Evolutionary conservation across 2,888 invertebrate species (phyloP).

Genomic region (Abrostola tripartita): DNA sequence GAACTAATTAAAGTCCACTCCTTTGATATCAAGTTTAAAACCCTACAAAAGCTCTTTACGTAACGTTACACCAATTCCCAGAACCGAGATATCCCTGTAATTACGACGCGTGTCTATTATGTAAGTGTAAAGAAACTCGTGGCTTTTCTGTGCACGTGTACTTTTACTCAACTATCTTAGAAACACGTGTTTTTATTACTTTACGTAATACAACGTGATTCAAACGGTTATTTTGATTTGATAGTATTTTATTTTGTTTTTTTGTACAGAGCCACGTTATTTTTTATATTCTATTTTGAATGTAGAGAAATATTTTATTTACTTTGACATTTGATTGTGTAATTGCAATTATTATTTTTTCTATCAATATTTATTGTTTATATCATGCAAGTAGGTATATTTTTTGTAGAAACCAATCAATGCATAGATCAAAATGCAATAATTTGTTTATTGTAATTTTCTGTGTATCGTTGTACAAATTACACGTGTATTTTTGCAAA

Average conservation of each 20-base stretch:
- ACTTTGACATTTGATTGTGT: neutral
- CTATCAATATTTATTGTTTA: slow-evolving; percentile 4
- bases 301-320: neutral
- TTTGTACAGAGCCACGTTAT: neutral
- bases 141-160: neutral
- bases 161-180: neutral
- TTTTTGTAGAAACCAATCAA: neutral
- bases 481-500: neutral
- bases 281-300: slow-evolving; percentile 2
- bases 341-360: neutral
- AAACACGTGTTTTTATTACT: slow-evolving; percentile 4
- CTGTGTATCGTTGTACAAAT: neutral
- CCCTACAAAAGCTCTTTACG: neutral
- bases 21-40: neutral
- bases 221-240: neutral
- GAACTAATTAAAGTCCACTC: neutral
- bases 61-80: slow-evolving; percentile 21
- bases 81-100: slow-evolving; percentile 18
- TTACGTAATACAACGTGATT: neutral
- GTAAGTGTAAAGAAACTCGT: neutral
- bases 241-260: neutral
- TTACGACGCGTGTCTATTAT: slow-evolving; percentile 24
- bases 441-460: neutral
- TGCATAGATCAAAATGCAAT: no score
- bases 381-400: neutral